Conservation (phyloP, 2,888 invertebrate species). For the Zygogramma bicolorata region DNA sequence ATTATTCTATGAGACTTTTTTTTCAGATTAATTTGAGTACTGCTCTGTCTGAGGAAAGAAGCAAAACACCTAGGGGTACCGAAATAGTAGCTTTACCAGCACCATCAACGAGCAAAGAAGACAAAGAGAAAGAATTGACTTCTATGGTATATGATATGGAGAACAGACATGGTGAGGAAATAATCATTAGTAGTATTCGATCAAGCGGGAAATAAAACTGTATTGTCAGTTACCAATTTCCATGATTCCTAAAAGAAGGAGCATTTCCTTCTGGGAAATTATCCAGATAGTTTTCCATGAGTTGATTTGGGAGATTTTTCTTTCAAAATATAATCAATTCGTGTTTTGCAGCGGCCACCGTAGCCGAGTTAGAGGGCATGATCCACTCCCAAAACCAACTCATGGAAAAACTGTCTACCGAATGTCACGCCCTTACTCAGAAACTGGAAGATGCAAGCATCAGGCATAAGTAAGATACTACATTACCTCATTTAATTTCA, state of each 20-base stretch:
- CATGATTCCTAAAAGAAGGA: neutral
- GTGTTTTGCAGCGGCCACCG: constrained; percentile 83
- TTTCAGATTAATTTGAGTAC: constrained; percentile 62
- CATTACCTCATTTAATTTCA: neutral
- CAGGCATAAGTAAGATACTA: constrained; percentile 84
- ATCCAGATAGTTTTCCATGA: constrained; percentile 58
- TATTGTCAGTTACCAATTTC: neutral
- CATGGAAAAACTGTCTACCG: constrained; percentile 91
- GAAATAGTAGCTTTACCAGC: constrained; percentile 61
- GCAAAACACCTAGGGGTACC: constrained; percentile 53
- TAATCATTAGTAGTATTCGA: neutral
- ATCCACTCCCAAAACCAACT: constrained; percentile 92
- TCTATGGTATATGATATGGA: constrained; percentile 84
- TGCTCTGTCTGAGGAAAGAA: constrained; percentile 62
- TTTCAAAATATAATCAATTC: constrained; percentile 35
- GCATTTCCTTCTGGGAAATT: neutral
- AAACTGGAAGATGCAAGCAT: constrained; percentile 90
- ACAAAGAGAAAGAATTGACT: constrained; percentile 76
- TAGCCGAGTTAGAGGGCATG: constrained; percentile 90
- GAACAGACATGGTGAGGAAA: constrained; percentile 80
- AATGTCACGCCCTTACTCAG: constrained; percentile 89
- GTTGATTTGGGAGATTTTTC: constrained; percentile 60
- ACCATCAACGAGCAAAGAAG: constrained; percentile 56
- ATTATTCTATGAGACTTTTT: constrained; percentile 12
- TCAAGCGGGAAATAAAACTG: too few species aligned